Base-by-base conservation (phyloP, 2,797 vertebrate genomes). In the Pachyuromys duprasi region DNA sequence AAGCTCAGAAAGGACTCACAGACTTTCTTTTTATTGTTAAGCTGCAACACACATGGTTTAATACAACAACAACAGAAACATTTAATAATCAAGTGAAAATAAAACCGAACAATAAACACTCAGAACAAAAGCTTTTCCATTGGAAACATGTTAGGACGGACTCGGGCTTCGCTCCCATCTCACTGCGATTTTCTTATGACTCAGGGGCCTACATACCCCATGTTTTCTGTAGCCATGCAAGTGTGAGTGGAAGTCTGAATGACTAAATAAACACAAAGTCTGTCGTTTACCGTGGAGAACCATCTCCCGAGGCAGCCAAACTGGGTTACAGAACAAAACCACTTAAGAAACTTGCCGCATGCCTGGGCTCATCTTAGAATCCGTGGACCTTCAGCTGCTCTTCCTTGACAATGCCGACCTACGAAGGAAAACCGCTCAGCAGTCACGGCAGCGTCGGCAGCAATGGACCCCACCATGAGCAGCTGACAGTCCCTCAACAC, bases 331-430 rank as follows among this genome's bases (percentile, higher is more conserved):
- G 97, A 98, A 95, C 96, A 98, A 96, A 97, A 93, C 81, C 78
- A 93, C 84, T 97, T 97, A 97, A 97, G 97, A 96, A 96, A 89
- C 97, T 97, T 97, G 98, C 98, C 98, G 97, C 26, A 67, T 87
- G 83, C 78, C 81, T 62, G 93, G 95, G 90, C 74, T 95, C 96
- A 92, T 96, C 96, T 98, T 98, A 99, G 98, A 99, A 99, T 96
- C 99, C 99, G 96, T 99, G 99, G 96, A 99, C 98, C 97, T 99
- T 99, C 97, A 99, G 98, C 96, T 99, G 99, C 75, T 99, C 99
- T 97, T 99, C 99, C 97, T 99, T 99, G 94, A 99, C 99, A 96
- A 99, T 99, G 98, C 99, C 99, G 98, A 99, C 98, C 99, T 99
- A 95, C 28, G 97, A 98, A 91, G 98, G 8, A 97, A 96, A 98